Evolutionary conservation across 2,113 vertebrate genomes (phyloP), one percentile per base, ranked within the genome.

Genomic region (Donacobius atricapilla): DNA sequence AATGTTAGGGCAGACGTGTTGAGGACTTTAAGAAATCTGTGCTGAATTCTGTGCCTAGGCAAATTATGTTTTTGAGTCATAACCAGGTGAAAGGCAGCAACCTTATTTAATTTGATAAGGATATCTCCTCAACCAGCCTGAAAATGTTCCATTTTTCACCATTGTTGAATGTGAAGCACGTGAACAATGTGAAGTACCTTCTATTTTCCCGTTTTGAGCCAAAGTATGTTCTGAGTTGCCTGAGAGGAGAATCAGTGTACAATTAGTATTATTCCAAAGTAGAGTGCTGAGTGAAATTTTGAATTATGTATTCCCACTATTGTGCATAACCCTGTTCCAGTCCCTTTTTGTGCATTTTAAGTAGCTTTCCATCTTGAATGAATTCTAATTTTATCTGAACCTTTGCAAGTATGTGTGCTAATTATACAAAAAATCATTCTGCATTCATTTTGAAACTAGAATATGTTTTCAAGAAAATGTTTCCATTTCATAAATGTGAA

Each of bases 331-430:
- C 27, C 25, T 51, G 47, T 92, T 75, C 47, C 51, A 60, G 33
- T 56, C 40, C 87, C n/a, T 51, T 69, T 86, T 80, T 65, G 25
- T 83, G 83, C 80, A 76, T 75, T 51, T 68, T 89, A 68, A 85
- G 42, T 79, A 81, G 87, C 80, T 90, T 95, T 83, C 72, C 39
- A 35, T 91, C 72, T 76, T 57, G 58, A 76, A 51, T 79, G 57
- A 95, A 95, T 87, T 81, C 76, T 88, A 87, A 96, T 93, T 94
- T 95, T 83, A 87, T 91, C 83, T 86, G 76, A 96, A 93, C 68
- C 54, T 88, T 93, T 90, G 64, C 60, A 94, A 95, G 79, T 60
- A 78, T 57, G 23, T 56, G 68, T 87, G 64, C 69, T 91, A 90
- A 97, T 83, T 68, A 68, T 50, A 83, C 22, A 45, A 65, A 73